Evolutionary conservation across 2,113 vertebrate species (phyloP).

Genomic region (Peromyscus californicus): DNA sequence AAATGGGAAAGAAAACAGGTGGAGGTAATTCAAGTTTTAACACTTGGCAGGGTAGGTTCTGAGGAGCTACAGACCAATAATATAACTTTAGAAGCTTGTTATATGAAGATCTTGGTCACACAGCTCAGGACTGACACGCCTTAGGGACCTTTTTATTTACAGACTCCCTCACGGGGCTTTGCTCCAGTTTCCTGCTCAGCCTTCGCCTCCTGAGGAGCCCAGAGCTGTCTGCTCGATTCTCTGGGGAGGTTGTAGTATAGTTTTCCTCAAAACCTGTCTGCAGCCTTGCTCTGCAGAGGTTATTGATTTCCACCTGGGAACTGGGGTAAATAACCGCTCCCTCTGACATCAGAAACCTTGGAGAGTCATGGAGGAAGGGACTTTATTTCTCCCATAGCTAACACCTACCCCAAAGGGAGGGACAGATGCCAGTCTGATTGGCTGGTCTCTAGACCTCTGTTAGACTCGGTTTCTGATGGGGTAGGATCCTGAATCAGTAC

Average conservation of each 20-base stretch:
- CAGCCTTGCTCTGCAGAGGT: constrained; percentile 57
- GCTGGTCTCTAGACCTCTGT: background rate
- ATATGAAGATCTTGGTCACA: background rate
- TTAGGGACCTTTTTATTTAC: background rate
- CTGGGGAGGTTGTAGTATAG: constrained; percentile 47
- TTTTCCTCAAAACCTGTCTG: constrained; percentile 63
- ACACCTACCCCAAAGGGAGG: background rate
- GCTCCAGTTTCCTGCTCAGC: background rate
- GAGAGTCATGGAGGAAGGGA: background rate
- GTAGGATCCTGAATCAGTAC: background rate
- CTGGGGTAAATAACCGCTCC: constrained; percentile 30
- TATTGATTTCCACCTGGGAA: constrained; percentile 63
- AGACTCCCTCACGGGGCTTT: background rate
- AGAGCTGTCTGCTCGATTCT: constrained; percentile 34
- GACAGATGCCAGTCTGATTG: background rate
- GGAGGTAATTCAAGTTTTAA: background rate
- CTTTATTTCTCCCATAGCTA: background rate
- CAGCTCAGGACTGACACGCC: background rate
- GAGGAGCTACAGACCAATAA: background rate
- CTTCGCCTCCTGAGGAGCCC: background rate
- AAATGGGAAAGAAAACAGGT: constrained; percentile 9
- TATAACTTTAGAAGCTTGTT: constrained; percentile 9
- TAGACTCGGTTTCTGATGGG: background rate
- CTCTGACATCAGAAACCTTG: constrained; percentile 50
- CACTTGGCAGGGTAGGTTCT: background rate